Evolutionary conservation across 1,140 invertebrate genomes (phyloP), one percentile per base, ranked within the genome.

Genomic region (Camponotus floridanus): DNA sequence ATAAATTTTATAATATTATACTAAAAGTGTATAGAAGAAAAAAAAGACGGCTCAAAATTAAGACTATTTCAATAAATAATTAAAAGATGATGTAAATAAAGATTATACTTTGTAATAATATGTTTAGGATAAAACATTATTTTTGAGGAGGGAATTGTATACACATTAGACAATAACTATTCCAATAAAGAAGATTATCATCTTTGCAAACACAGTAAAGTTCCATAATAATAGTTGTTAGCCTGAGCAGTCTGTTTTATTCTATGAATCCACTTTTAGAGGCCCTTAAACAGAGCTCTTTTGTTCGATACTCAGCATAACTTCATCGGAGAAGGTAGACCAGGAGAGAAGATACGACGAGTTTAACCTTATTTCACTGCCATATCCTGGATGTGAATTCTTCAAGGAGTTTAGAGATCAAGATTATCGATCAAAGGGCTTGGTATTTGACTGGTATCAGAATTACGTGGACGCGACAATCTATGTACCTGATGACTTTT

Each of bases 321-420:
- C 97, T 26, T 98, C 98, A 9, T 98, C 98, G 68, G 98, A 98
- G 93, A 98, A 98, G 93, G 97, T 98, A 39, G 98, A 98, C 92
- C 97, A 97, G 91, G 97, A 97, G 92, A 97, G 97, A 91, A 95
- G 97, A 85, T 98, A 98, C 92, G 95, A 95, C 55, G 96, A 97
- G 84, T 98, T 98, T 91, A 97, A 96, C 76, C 96, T 98, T 74
- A 94, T 98, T 81, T 97, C 97, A 87, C 94, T 98, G 88, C 98
- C 98, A 84, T 98, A 98, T 95, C 98, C 98, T 78, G 97, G 97
- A 84, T 98, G 97, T 96, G 97, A 98, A 95, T 98, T 98, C 94
- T 98, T 98, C 93, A 96, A 95, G 76, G 96, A 97, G 86, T 98
- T 97, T 94, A 96, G 96, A 87, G 97, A 97, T 87, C 96, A 97